A percentile compares a stretch with the other conserved stretches of the same genome.
phyloP scores from a whole-genome alignment of 2,888 invertebrate genomes.

The Lagria hirta region DNA sequence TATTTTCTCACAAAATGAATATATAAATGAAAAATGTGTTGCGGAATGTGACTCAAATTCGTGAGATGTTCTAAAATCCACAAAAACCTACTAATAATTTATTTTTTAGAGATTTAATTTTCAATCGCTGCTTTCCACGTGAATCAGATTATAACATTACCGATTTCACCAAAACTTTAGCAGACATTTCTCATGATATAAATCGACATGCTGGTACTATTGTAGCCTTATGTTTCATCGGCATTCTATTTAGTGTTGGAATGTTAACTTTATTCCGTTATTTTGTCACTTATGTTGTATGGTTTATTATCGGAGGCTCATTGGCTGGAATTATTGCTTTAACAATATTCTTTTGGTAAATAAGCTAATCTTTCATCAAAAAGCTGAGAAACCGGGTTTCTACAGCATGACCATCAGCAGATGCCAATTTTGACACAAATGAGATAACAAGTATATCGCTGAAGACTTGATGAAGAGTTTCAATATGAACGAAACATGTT shows the following conservation, averaged over 20 bases:
- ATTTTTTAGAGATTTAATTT: conserved; percentile 4
- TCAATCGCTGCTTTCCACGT: conserved; percentile 8
- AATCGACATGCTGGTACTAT: conserved; percentile 6
- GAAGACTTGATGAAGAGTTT: too few relatives aligned
- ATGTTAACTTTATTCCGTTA: conserved; percentile 59
- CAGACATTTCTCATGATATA: not conserved
- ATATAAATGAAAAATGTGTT: conserved; percentile 2
- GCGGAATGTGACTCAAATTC: not conserved
- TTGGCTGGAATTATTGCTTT: conserved; percentile 56
- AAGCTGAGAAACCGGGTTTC: too few relatives aligned
- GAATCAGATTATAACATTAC: not conserved
- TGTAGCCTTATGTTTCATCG: conserved; percentile 13
- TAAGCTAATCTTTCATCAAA: conserved; percentile 13
- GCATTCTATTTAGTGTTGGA: conserved; percentile 45
- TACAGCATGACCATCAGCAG: too few relatives aligned
- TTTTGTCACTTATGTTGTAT: conserved; percentile 60
- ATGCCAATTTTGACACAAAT: too few relatives aligned
- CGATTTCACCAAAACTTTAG: not conserved
- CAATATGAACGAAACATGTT: too few relatives aligned
- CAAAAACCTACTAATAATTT: not conserved
- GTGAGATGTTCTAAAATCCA: not conserved
- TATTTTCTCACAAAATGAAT: too few relatives aligned
- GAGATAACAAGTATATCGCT: too few relatives aligned
- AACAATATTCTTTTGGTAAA: conserved; percentile 62
- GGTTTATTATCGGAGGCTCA: conserved; percentile 58